Percentiles rank a stretch among this genome's conserved stretches.
Conservation (phyloP, 2,113 vertebrate genomes). For the Sphyrna mokarran region DNA sequence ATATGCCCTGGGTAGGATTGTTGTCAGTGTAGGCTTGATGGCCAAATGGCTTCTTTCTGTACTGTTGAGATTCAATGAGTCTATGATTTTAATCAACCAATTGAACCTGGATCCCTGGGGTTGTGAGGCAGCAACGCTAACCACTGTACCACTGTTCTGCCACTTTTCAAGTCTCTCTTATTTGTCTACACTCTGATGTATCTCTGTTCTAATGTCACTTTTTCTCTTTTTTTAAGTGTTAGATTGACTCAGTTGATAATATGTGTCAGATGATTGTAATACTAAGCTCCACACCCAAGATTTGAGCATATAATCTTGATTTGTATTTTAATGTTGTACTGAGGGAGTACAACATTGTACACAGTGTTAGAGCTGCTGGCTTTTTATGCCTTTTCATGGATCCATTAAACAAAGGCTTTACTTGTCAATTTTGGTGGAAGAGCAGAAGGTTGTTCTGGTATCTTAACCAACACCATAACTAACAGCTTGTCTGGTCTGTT, state of each 20-base stretch:
- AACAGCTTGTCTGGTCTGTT: not conserved
- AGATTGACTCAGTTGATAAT: not conserved
- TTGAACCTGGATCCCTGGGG: too few relatives aligned
- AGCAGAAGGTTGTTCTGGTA: constrained; percentile 4
- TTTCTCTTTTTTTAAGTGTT: not conserved
- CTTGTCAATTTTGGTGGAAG: not conserved
- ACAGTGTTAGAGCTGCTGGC: not conserved
- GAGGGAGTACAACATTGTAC: not conserved
- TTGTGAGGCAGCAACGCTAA: too few relatives aligned
- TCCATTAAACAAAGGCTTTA: not conserved
- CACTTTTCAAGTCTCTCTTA: not conserved
- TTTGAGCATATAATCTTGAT: not conserved
- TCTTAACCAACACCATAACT: not conserved
- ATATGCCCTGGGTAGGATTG: too few relatives aligned
- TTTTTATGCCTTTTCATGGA: not conserved
- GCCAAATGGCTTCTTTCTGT: too few relatives aligned
- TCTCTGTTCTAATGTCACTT: not conserved
- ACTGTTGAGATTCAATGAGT: too few relatives aligned
- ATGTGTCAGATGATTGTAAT: not conserved
- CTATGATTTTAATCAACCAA: too few relatives aligned
- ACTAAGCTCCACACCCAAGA: not conserved
- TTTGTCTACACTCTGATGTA: not conserved
- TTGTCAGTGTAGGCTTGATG: too few relatives aligned
- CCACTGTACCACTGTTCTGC: not conserved
- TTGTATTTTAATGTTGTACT: not conserved